These are phyloP conservation scores for Mus caroli DNA, from an alignment of 2,797 vertebrate genomes.

Conservation along the genomic window DNA sequence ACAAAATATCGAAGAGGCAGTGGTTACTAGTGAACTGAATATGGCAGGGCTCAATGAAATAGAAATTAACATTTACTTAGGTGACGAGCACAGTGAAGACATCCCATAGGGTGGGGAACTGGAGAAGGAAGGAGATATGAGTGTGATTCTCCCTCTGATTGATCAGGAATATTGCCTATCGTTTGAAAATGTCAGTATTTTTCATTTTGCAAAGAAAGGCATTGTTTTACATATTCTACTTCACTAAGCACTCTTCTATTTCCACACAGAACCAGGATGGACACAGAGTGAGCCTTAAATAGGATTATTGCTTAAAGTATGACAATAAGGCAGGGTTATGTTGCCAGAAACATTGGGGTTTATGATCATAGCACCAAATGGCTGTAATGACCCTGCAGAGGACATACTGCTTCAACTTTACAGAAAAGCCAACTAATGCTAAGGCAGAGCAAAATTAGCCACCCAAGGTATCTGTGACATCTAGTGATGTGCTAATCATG, in stretches of 20 bases:
- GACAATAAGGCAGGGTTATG: not conserved
- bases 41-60: not conserved
- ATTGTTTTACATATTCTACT: not conserved
- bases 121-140: not conserved
- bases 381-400: not conserved
- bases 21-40: not conserved
- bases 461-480: not conserved
- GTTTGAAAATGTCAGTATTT: not conserved
- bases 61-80: not conserved
- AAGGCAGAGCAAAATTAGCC: not conserved
- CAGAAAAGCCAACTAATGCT: not conserved
- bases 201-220: not conserved
- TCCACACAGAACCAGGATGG: not conserved
- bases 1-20: not conserved
- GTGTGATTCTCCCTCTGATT: not conserved
- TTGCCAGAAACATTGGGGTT: not conserved
- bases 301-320: not conserved
- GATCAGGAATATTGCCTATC: not conserved
- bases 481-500: not conserved
- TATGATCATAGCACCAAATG: not conserved
- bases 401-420: not conserved
- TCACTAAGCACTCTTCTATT: not conserved
- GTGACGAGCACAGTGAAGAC: not conserved
- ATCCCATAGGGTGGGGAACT: not conserved
- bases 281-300: not conserved